Evolutionary conservation across 2,888 invertebrate species (phyloP).

Genomic region (Phragmatobia fuliginosa): DNA sequence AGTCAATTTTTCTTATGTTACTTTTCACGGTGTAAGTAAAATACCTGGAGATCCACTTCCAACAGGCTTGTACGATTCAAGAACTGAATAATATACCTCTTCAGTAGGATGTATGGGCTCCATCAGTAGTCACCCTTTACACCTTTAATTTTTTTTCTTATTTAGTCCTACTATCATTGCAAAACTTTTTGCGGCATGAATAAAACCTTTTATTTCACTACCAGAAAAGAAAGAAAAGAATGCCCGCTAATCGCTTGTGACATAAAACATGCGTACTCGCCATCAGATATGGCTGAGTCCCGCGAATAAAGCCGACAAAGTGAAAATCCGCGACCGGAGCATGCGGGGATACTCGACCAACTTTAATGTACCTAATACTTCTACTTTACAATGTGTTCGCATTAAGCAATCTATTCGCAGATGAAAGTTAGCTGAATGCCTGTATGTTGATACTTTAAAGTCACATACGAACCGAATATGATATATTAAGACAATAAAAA

Average conservation of each 20-base stretch:
- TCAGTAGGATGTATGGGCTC: too few species aligned
- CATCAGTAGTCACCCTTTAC: too few species aligned
- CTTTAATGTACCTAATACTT: constrained; percentile 56
- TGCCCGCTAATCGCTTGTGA: constrained; percentile 30
- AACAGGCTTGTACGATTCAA: too few species aligned
- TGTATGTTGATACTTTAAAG: not conserved
- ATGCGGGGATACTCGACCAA: constrained; percentile 51
- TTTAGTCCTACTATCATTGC: not conserved
- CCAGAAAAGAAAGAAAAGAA: not conserved
- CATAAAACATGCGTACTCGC: constrained; percentile 31
- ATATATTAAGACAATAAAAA: not conserved
- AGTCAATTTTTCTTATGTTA: too few species aligned
- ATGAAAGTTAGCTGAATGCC: not conserved
- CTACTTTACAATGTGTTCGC: not conserved
- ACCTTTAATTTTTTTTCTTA: too few species aligned
- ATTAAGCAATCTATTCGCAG: constrained; percentile 2
- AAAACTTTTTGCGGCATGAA: not conserved
- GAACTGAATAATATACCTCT: too few species aligned
- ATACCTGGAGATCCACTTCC: too few species aligned
- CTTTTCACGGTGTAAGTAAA: too few species aligned
- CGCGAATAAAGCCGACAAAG: constrained; percentile 73
- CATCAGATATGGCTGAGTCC: constrained; percentile 64
- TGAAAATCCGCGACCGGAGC: constrained; percentile 69
- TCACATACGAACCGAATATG: not conserved
- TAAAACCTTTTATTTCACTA: too few species aligned